Conservation (phyloP, 2,113 vertebrate species). For the Nothocercus nigrocapillus region DNA sequence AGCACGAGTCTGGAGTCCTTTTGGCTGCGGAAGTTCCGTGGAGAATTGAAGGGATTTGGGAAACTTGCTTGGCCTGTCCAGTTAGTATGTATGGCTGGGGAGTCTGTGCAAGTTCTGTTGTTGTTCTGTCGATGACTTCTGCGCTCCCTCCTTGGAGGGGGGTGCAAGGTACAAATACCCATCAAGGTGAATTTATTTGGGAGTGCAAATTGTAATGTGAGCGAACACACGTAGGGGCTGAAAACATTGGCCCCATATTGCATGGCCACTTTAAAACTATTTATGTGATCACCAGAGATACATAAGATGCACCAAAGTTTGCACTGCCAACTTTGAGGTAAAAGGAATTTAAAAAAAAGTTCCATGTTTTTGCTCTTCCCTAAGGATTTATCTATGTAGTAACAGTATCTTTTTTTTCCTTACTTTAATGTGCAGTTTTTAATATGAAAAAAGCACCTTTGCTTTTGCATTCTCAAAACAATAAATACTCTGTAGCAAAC, state of each 20-base stretch:
- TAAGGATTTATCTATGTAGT: neutral
- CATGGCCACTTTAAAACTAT: neutral
- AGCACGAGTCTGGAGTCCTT: neutral
- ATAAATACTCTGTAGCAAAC: neutral
- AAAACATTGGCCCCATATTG: neutral
- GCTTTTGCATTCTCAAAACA: neutral
- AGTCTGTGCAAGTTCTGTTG: neutral
- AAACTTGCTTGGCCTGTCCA: conserved; percentile 27
- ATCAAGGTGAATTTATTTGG: conserved; percentile 9
- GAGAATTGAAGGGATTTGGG: conserved; percentile 38
- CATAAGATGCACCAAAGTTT: neutral
- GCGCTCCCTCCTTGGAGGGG: neutral
- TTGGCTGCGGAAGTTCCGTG: neutral
- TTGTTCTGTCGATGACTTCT: too few species aligned
- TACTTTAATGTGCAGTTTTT: neutral
- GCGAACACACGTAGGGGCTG: neutral
- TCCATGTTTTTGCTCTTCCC: neutral
- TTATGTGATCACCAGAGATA: neutral
- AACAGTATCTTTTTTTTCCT: neutral
- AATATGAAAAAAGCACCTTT: neutral
- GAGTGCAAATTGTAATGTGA: neutral
- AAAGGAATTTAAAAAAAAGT: neutral
- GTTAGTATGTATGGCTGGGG: neutral
- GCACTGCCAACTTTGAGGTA: neutral
- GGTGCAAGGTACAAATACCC: neutral